These are phyloP conservation scores for Uropetala carovei DNA, from an alignment of 2,888 invertebrate species.

Conservation along the genomic window DNA sequence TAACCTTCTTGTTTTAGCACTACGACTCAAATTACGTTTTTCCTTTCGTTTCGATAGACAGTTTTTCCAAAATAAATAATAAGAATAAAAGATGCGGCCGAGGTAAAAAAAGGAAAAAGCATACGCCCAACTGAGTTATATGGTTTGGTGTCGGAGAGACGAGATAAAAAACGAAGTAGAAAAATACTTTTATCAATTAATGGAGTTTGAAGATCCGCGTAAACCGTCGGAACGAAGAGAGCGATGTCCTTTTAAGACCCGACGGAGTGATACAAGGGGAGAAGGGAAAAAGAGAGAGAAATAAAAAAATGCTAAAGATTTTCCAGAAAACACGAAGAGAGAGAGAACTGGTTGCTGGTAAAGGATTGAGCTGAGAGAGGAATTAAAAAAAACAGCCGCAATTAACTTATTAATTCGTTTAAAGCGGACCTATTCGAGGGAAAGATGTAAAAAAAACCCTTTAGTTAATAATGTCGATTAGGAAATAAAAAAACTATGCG, in stretches of 20 bases:
- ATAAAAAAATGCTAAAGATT: background rate
- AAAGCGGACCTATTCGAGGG: background rate
- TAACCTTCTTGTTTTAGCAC: background rate
- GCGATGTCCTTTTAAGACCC: slow-evolving; percentile 9
- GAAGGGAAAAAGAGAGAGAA: background rate
- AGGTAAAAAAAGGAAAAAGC: background rate
- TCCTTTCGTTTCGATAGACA: too few relatives aligned
- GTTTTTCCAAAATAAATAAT: too few relatives aligned
- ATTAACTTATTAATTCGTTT: slow-evolving; percentile 19
- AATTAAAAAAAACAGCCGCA: background rate
- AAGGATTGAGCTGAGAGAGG: background rate
- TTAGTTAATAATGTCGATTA: background rate
- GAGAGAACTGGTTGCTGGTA: background rate
- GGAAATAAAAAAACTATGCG: background rate
- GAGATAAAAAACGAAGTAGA: background rate
- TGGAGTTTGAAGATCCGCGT: background rate
- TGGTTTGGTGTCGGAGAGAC: background rate
- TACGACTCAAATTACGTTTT: background rate
- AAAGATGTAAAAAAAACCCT: background rate
- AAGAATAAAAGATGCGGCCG: background rate
- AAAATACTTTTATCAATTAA: slow-evolving; percentile 32
- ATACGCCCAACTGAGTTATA: background rate
- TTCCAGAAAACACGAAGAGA: background rate
- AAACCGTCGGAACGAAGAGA: background rate
- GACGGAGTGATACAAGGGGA: background rate